phyloP scores from a whole-genome alignment of 2,113 vertebrate species.

The Clarias magur region DNA sequence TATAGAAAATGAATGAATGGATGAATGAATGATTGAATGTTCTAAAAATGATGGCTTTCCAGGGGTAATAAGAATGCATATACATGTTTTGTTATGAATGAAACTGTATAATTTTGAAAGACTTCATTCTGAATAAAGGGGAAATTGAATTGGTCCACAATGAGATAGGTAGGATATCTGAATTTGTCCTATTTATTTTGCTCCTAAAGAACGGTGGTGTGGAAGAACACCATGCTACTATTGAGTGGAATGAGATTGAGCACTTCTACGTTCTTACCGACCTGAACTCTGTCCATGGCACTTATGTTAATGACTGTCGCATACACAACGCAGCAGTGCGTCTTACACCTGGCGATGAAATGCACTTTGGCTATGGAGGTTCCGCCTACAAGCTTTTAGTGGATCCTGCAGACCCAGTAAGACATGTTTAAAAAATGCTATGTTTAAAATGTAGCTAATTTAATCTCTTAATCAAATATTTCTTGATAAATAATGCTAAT shows the following conservation, averaged over 20 bases:
- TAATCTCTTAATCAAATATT: neutral
- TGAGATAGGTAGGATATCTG: neutral
- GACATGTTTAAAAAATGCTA: neutral
- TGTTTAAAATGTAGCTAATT: neutral
- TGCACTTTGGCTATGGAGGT: constrained; percentile 71
- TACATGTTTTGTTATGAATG: neutral
- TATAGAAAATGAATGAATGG: too few species aligned
- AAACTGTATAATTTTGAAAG: neutral
- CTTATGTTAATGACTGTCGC: constrained; percentile 79
- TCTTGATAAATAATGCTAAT: neutral
- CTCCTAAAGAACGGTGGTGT: constrained; percentile 64
- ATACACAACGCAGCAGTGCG: constrained; percentile 77
- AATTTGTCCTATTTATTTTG: neutral
- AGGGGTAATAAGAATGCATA: neutral
- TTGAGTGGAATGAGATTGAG: constrained; percentile 63
- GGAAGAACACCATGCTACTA: constrained; percentile 75
- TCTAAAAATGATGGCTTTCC: neutral
- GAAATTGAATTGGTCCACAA: neutral
- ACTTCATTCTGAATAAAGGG: neutral
- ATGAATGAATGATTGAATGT: too few species aligned
- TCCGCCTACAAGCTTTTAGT: constrained; percentile 69
- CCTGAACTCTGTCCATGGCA: constrained; percentile 73
- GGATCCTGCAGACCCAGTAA: constrained; percentile 62
- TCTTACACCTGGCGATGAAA: constrained; percentile 69
- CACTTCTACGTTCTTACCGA: constrained; percentile 73